phyloP scores from a whole-genome alignment of 2,888 invertebrate genomes.

The Drosophila dives region DNA sequence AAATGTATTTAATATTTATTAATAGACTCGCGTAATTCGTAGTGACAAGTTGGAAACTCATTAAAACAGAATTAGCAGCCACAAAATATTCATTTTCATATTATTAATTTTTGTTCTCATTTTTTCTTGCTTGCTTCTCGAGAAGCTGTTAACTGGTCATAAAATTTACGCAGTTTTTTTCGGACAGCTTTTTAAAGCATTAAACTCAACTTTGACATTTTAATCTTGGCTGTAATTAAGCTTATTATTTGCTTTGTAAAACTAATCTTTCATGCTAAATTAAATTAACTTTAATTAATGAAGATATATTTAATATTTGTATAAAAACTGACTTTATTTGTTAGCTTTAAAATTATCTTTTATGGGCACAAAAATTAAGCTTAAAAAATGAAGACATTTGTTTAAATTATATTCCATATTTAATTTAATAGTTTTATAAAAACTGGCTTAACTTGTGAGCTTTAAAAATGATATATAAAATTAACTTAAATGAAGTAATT shows the following conservation, averaged over 20 bases:
- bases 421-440: not conserved
- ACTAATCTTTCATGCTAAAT: not conserved
- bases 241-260: not conserved
- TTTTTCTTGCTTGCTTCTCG: not conserved
- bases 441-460: not conserved
- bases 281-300: not conserved
- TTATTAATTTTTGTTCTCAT: not conserved
- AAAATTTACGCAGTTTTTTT: slow-evolving; percentile 32
- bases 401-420: not conserved
- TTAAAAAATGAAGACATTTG: not conserved
- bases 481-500: not conserved
- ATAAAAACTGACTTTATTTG: not conserved
- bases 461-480: not conserved
- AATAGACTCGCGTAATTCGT: slow-evolving; percentile 74
- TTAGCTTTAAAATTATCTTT: not conserved
- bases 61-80: slow-evolving; percentile 66
- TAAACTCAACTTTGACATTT: slow-evolving; percentile 6
- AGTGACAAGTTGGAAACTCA: slow-evolving; percentile 77
- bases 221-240: not conserved
- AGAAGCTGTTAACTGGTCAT: slow-evolving; percentile 49
- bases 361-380: not conserved
- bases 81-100: not conserved
- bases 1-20: slow-evolving; percentile 74
- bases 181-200: slow-evolving; percentile 20
- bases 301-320: not conserved